These are phyloP conservation scores for Porites lutea DNA, from an alignment of 64 coral and sea anemone species.

Conservation along the genomic window DNA sequence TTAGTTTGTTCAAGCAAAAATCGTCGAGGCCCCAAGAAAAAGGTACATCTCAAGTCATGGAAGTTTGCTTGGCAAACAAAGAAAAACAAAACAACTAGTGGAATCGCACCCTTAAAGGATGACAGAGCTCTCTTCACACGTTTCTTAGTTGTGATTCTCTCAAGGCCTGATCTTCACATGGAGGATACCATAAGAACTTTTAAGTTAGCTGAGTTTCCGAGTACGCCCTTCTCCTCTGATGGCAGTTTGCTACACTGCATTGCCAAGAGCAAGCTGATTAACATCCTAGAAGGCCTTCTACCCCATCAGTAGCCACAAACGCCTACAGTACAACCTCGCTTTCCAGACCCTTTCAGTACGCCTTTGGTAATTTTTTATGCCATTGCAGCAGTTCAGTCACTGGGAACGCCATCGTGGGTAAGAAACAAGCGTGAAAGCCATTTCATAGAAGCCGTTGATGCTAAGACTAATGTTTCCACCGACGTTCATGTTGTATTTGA, in stretches of 20 bases:
- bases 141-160: slow-evolving; percentile 45
- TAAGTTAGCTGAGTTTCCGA: slow-evolving; percentile 24
- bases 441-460: no score
- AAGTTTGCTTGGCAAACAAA: neutral
- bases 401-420: no score
- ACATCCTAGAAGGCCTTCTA: neutral
- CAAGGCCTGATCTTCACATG: slow-evolving; percentile 39
- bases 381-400: no score
- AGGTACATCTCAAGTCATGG: slow-evolving; percentile 12
- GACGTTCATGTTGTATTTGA: slow-evolving; percentile 59
- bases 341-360: no score
- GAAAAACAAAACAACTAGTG: neutral
- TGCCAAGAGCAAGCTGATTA: slow-evolving; percentile 46
- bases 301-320: neutral
- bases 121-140: slow-evolving; percentile 45
- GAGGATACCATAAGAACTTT: slow-evolving; percentile 52
- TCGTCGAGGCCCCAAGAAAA: slow-evolving; percentile 24
- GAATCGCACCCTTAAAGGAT: slow-evolving; percentile 22
- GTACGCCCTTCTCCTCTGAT: slow-evolving; percentile 41
- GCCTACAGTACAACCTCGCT: no score
- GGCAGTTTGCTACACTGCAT: slow-evolving; percentile 37
- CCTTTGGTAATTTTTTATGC: no score
- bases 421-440: no score
- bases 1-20: slow-evolving; percentile 18
- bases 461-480: neutral